Base-by-base conservation (phyloP, 2,888 invertebrate genomes). In the Caenorhabditis zanzibari region DNA sequence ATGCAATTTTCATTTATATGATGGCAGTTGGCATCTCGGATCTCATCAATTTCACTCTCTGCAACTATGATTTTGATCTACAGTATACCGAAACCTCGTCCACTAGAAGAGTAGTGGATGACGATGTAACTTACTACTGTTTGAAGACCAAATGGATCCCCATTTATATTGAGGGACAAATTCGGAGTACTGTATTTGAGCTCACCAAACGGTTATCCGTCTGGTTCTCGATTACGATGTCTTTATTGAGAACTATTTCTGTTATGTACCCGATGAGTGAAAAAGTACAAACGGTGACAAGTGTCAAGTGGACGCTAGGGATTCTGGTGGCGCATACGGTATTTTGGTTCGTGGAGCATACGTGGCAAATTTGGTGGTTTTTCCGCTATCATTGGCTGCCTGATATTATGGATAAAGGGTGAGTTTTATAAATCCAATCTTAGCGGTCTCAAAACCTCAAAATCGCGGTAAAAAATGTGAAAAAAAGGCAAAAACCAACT, bases 1-100 rank as follows among this genome's bases (percentile, higher is more conserved):
- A 66, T 52, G 66, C 49, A 35, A 22, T 66, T 14, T 66, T 49
- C 28, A 52, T 66, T 10, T 66, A 35, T n/a, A 66, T 66, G 66
- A 66, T 66, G 12, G 32, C 52, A 6, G 49, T 66, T 49, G 49
- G 32, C n/a, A 32, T 66, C n/a, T 66, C 49, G 2, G 66, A 66
- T 35, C 32, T 66, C 19, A 4, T 66, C 9, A 66, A 35, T 19
- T 32, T 66, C 26, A 12, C 22, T 6, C 32, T 66, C 16, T 22
- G 22, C 12, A 52, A 49, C 22, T 49, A 52, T 32, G 47, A 49
- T 5, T 4, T 14, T 14, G 1, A n/a, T 0, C n/a, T 49, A 44
- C 44, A 28, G 28, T 64, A 64, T 26, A 16, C 24, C 24, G 28
- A 22, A 1, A 2, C 19, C 7, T n/a, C 10, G 6, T 3, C 24